Evolutionary conservation across 2,797 vertebrate species (phyloP).

Genomic region (Etheostoma nigrum): DNA sequence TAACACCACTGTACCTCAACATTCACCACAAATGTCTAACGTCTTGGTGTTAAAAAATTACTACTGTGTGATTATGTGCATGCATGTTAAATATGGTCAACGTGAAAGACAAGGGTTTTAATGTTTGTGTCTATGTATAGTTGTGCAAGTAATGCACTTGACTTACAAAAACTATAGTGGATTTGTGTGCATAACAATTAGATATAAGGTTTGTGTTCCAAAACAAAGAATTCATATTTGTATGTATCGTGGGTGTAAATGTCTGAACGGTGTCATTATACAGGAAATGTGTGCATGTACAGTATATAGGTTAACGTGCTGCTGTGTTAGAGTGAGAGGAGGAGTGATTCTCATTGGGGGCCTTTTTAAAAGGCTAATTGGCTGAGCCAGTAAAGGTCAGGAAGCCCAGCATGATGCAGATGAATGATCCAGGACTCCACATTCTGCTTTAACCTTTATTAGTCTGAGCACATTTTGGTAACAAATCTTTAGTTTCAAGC

Average conservation of each 20-base stretch:
- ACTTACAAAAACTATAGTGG: neutral
- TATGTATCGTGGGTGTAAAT: neutral
- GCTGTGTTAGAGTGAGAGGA: constrained; percentile 1
- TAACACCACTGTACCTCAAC: no score
- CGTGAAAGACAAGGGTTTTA: neutral
- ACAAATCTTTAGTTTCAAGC: neutral
- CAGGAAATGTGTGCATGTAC: neutral
- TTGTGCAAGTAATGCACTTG: neutral
- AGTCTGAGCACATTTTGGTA: neutral
- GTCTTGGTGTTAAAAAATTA: constrained; percentile 3
- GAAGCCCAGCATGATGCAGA: constrained; percentile 35
- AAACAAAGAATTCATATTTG: neutral
- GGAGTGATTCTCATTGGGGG: constrained; percentile 42
- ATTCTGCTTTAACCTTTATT: constrained; percentile 17
- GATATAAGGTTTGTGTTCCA: neutral
- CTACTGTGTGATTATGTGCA: neutral
- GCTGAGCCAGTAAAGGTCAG: constrained; percentile 56
- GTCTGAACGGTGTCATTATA: neutral
- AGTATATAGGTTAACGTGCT: constrained; percentile 29
- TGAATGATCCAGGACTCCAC: constrained; percentile 30
- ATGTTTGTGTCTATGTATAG: no score
- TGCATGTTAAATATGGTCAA: neutral
- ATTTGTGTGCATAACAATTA: neutral
- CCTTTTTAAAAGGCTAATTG: constrained; percentile 63
- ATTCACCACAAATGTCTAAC: no score